Conservation (phyloP, 2,797 vertebrate species). For the Pogoniulus pusillus region DNA sequence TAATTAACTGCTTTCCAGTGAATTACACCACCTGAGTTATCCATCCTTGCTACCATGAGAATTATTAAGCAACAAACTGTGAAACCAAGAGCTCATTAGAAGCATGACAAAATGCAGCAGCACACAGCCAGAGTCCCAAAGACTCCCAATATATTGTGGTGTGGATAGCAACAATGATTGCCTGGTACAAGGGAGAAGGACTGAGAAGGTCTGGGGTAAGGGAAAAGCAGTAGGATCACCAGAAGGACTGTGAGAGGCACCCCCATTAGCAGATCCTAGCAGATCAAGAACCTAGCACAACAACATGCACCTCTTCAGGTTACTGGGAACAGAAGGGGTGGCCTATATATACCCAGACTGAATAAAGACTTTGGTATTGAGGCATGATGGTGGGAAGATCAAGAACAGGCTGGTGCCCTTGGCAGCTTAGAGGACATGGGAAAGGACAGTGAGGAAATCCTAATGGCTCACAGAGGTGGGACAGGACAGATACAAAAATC, state of each 20-base stretch:
- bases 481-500: neutral
- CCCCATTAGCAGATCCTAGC: neutral
- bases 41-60: neutral
- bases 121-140: neutral
- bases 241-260: neutral
- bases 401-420: neutral
- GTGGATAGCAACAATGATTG: neutral
- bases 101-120: conserved; percentile 7
- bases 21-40: conserved; percentile 26
- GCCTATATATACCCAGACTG: neutral
- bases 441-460: neutral
- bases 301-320: neutral
- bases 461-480: neutral
- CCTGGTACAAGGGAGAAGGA: neutral
- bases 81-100: conserved; percentile 7
- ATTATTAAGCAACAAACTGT: conserved; percentile 38
- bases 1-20: conserved; percentile 31
- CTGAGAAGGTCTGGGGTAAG: neutral
- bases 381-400: neutral
- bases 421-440: neutral
- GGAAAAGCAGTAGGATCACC: neutral
- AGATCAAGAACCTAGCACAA: neutral
- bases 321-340: neutral
- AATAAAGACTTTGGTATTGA: neutral
- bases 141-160: neutral